Evolutionary conservation across 1,140 invertebrate species (phyloP).

Genomic region (Pantala flavescens): DNA sequence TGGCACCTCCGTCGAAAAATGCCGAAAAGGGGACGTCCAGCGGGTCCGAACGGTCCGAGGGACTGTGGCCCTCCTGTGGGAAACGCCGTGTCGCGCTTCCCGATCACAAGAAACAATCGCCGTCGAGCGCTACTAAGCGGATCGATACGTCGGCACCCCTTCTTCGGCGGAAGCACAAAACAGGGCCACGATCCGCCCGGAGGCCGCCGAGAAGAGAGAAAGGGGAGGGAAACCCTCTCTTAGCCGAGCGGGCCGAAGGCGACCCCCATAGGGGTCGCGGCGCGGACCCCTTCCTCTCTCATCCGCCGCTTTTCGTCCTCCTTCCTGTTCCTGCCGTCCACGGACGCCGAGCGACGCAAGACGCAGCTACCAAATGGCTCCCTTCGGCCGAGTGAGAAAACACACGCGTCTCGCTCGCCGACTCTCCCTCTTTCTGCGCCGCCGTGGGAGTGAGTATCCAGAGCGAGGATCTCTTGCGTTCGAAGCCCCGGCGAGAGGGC

Average conservation of each 20-base stretch:
- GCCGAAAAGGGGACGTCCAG: neutral
- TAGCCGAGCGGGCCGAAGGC: neutral
- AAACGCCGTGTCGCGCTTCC: neutral
- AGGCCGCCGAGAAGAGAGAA: neutral
- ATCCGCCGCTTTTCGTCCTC: neutral
- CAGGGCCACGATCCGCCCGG: neutral
- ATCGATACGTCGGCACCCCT: neutral
- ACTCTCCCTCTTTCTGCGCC: neutral
- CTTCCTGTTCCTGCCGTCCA: neutral
- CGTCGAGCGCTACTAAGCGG: neutral
- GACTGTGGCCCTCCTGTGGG: neutral
- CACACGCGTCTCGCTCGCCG: too few relatives aligned
- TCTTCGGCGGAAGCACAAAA: too few relatives aligned
- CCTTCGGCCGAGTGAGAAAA: neutral
- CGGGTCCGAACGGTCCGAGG: neutral
- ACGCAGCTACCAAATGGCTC: neutral
- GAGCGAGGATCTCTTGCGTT: neutral
- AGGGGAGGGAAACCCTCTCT: neutral
- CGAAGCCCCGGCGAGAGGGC: neutral
- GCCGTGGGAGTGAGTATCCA: neutral
- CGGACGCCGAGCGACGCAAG: neutral
- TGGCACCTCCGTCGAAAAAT: neutral
- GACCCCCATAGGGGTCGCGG: neutral
- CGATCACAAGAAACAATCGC: neutral
- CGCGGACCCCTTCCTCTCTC: neutral